Evolutionary conservation across 2,888 invertebrate species (phyloP).

Genomic region (Corythucha ciliata): DNA sequence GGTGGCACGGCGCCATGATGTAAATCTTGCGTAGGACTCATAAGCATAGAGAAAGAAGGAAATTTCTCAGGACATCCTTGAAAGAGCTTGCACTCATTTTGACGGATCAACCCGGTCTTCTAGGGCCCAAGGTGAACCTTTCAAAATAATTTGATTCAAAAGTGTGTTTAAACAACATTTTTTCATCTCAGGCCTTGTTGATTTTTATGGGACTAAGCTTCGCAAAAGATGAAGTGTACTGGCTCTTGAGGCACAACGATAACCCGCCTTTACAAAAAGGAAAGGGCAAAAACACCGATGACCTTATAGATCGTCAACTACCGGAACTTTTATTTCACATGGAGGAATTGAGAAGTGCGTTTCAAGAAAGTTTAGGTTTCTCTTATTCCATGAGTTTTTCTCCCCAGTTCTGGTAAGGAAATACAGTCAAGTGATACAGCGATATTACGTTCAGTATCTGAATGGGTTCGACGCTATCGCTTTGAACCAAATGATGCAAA

Average conservation of each 20-base stretch:
- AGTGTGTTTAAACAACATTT: neutral
- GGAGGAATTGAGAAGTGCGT: constrained; percentile 79
- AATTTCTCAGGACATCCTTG: constrained; percentile 88
- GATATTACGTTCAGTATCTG: constrained; percentile 95
- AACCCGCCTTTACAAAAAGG: constrained; percentile 82
- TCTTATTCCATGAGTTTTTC: neutral
- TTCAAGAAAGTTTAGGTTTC: neutral
- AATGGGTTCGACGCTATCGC: constrained; percentile 92
- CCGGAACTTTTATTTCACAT: constrained; percentile 97
- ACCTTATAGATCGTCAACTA: constrained; percentile 87
- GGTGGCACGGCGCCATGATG: neutral
- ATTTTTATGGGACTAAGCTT: constrained; percentile 94
- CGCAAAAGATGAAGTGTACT: constrained; percentile 92
- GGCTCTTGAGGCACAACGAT: constrained; percentile 92
- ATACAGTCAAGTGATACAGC: constrained; percentile 92
- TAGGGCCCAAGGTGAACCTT: constrained; percentile 72
- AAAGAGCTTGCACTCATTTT: constrained; percentile 91
- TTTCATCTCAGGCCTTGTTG: constrained; percentile 57
- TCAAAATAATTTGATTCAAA: neutral
- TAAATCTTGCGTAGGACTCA: no score
- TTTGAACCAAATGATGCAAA: constrained; percentile 73
- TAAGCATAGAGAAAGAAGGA: constrained; percentile 88
- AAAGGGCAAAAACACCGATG: constrained; percentile 81
- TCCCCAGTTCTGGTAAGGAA: constrained; percentile 69
- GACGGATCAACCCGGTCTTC: constrained; percentile 93